Base-by-base conservation (phyloP, 2,113 vertebrate species). In the Philantomba maxwellii region DNA sequence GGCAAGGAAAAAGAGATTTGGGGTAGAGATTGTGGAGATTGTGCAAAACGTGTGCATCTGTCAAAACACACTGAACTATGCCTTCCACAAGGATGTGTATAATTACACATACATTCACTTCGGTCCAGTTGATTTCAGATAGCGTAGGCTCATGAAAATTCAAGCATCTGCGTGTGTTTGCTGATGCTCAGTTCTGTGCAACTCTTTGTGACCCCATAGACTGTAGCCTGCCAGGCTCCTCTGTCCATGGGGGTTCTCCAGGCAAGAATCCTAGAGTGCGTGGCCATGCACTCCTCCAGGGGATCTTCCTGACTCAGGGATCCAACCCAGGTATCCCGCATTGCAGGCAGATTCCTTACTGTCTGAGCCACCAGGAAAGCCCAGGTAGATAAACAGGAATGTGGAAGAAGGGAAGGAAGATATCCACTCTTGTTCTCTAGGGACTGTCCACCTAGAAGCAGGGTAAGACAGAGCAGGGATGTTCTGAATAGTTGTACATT, bases 161-260 rank as follows among this genome's bases (percentile, higher is more conserved):
- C 36, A 43, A 14, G 70, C 1, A 14, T 43, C 36, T 14, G 5
- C 0, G 0, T 26, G 36, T 7, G n/a, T 2, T n/a, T 36, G n/a
- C 19, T 19, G 64, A n/a, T 21, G n/a, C 10, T 70, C 2, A 23
- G 19, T 70, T 19, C 1, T 70, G 66, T 39, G 9, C 5, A 0
- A 70, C 66, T 70, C n/a, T 70, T 36, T 39, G 66, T 12, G 17
- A 21, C 19, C 66, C 66, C 19, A 70, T 23, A 16, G 66, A 70
- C 19, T 70, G 64, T 23, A 39, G n/a, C 19, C n/a, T 1, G 0
- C 16, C n/a, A 70, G 64, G 64, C 64, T 70, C 64, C 64, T 70
- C 64, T 70, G 33, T 70, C n/a, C n/a, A 70, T 12, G 66, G n/a
- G 19, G 28, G 39, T 70, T 70, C 9, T 70, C 19, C 66, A 39